Percentiles rank a stretch among this genome's conserved stretches.
Conservation (phyloP, 2,113 vertebrate species). For the Solea senegalensis region DNA sequence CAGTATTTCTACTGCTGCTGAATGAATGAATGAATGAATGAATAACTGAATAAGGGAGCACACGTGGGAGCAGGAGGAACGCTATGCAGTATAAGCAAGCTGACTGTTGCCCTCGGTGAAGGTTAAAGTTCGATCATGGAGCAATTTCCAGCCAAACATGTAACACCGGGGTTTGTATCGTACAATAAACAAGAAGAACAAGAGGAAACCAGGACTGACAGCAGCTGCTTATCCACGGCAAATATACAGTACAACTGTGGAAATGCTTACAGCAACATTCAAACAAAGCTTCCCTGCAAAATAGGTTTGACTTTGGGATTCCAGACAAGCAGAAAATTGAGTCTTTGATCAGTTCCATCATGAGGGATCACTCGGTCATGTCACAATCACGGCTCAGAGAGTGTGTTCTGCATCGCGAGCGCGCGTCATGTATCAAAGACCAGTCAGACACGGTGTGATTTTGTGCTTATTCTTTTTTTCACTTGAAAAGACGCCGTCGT, state of each 20-base stretch:
- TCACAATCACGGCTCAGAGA: conserved; percentile 42
- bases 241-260: conserved; percentile 5
- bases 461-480: conserved; percentile 29
- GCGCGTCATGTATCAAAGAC: conserved; percentile 46
- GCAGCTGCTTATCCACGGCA: background rate
- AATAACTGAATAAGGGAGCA: conserved; percentile 4
- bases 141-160: conserved; percentile 17
- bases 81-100: conserved; percentile 45
- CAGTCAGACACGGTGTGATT: conserved; percentile 36
- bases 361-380: conserved; percentile 46
- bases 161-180: conserved; percentile 7
- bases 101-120: conserved; percentile 21
- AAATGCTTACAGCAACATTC: conserved; percentile 12
- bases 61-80: conserved; percentile 41
- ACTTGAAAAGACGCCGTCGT: conserved; percentile 13
- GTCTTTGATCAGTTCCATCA: conserved; percentile 55
- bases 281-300: conserved; percentile 36
- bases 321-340: conserved; percentile 58
- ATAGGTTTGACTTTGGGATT: conserved; percentile 55
- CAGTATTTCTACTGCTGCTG: conserved; percentile 34
- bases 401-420: conserved; percentile 10
- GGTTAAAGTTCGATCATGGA: conserved; percentile 50
- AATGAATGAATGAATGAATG: conserved; percentile 48
- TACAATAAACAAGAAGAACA: background rate
- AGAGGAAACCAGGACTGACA: conserved; percentile 2